phyloP scores from a whole-genome alignment of 2,888 invertebrate species.

The Eristalinus sepulchralis region DNA sequence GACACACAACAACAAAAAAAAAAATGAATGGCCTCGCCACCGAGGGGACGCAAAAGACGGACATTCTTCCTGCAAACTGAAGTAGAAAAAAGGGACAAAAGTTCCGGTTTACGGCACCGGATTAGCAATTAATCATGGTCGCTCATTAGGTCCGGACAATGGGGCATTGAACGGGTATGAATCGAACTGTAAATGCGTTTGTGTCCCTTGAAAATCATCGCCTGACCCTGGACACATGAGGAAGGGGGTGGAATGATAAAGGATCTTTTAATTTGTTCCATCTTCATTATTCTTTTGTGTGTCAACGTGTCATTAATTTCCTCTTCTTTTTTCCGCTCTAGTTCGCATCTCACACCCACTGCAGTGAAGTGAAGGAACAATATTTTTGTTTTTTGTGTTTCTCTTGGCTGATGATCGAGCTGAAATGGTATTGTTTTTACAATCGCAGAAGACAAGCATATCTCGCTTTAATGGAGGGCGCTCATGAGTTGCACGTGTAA shows the following conservation, averaged over 20 bases:
- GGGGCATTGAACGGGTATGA: conserved; percentile 23
- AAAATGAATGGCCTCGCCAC: conserved; percentile 2
- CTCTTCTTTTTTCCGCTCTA: background rate
- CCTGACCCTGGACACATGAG: background rate
- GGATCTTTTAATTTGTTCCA: conserved; percentile 54
- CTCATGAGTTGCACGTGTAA: background rate
- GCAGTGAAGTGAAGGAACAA: background rate
- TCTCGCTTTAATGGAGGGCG: background rate
- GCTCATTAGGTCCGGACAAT: conserved; percentile 57
- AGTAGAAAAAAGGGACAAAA: conserved; percentile 49
- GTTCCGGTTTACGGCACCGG: conserved; percentile 47
- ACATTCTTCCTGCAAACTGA: conserved; percentile 14
- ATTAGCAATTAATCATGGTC: conserved; percentile 64
- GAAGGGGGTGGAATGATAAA: conserved; percentile 16
- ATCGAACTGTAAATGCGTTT: conserved; percentile 53
- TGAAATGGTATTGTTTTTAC: background rate
- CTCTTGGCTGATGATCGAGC: conserved; percentile 8
- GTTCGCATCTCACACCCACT: background rate
- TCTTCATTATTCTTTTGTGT: conserved; percentile 55
- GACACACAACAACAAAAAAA: too few relatives aligned
- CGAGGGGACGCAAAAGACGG: background rate
- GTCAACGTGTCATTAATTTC: conserved; percentile 41
- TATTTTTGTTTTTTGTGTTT: conserved; percentile 1
- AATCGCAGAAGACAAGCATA: background rate
- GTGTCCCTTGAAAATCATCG: conserved; percentile 41